phyloP scores from a whole-genome alignment of 1,140 invertebrate species.

The Stegodyphus mimosarum region DNA sequence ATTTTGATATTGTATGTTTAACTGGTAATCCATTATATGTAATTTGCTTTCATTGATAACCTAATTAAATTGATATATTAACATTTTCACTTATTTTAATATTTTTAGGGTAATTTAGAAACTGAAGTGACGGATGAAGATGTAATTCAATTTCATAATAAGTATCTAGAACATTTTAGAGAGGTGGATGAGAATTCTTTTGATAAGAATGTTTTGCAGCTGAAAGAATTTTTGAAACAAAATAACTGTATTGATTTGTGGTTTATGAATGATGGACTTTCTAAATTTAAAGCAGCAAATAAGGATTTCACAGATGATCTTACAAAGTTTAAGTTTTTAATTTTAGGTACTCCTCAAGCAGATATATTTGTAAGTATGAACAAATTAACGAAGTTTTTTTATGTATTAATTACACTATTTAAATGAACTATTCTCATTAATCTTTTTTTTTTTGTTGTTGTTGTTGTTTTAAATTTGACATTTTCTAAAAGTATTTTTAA shows the following conservation, averaged over 20 bases:
- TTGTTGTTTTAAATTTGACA: too few species aligned
- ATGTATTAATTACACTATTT: too few species aligned
- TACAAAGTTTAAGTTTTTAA: slow-evolving; percentile 6
- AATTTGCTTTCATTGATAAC: too few species aligned
- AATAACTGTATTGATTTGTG: slow-evolving; percentile 33
- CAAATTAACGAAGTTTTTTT: neutral
- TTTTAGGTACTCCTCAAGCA: slow-evolving; percentile 15
- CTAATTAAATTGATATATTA: too few species aligned
- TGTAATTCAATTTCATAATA: neutral
- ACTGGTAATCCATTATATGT: too few species aligned
- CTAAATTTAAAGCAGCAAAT: neutral
- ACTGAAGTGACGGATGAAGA: slow-evolving; percentile 11
- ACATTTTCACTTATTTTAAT: neutral
- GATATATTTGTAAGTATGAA: slow-evolving; percentile 40
- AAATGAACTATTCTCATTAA: too few species aligned
- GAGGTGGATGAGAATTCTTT: too few species aligned
- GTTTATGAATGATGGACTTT: neutral
- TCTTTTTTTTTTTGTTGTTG: too few species aligned
- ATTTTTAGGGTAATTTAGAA: slow-evolving; percentile 3
- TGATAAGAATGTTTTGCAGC: neutral
- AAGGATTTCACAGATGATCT: neutral
- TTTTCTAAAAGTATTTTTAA: too few species aligned
- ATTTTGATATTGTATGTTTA: too few species aligned
- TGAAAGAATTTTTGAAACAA: slow-evolving; percentile 29
- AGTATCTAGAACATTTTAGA: too few species aligned